Evolutionary conservation across 1,140 invertebrate genomes (phyloP), one percentile per base, ranked within the genome.

Genomic region (Drosophila pectinifera): DNA sequence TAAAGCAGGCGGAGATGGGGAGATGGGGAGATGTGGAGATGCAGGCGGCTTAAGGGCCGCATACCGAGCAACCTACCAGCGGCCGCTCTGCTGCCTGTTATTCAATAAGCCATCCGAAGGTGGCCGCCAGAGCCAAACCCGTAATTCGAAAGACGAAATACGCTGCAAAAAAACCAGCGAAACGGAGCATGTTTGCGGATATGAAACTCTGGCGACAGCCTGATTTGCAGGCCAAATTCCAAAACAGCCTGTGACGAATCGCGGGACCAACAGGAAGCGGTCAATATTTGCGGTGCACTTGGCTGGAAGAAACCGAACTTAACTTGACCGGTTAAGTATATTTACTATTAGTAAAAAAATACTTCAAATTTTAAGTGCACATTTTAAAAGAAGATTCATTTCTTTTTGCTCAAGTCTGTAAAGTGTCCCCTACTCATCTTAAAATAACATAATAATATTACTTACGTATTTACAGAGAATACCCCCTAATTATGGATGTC

Each of bases 161-260:
- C 22, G 51, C n/a, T 13, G 48, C 31, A 56, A 38, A 57, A 58
- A 56, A 39, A 53, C 18, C 72, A 70, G 53, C 55, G 70, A 88
- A 83, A 53, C 76, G 72, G 45, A 76, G 65, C 79, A 82, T 58
- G 82, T 69, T 86, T 82, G 74, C 82, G 82, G 82, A 86, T 86
- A 70, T 75, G 43, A 82, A 88, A 46, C 34, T 43, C n/a, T 64
- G 62, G 43, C 45, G 48, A 46, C 65, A 68, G 43, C 36, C n/a
- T n/a, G n/a, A n/a, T n/a, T 45, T 8, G 42, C 43, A 54, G 49
- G 42, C 54, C 26, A 46, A 34, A 62, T 46, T 16, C 36, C 28
- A 39, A 38, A 31, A 10, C 45, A 22, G 31, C 43, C 36, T 55
- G 41, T 34, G 51, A 48, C 59, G 39, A 64, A 61, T n/a, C 31